Base-by-base conservation (phyloP, 2,888 invertebrate genomes). In the Leptopilina myrica region DNA sequence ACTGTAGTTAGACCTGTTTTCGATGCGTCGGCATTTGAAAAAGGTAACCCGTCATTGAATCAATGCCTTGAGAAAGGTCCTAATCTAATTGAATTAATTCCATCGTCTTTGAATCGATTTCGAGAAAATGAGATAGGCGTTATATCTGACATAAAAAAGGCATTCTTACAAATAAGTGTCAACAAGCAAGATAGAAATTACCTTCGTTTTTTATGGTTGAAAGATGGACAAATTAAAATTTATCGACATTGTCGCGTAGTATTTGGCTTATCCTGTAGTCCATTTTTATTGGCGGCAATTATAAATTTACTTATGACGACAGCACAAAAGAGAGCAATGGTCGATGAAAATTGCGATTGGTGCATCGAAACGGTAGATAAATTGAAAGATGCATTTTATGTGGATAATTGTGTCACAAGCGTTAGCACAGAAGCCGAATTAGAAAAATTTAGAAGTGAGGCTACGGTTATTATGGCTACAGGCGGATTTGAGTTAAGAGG, bases 1-100 rank as follows among this genome's bases (percentile, higher is more conserved):
- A 86, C 86, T 6, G 76, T 67, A 40, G 80, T 87, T 11, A 76
- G 86, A 43, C 86, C 86, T 0, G 86, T 87, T 6, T 87, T 88
- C 59, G 87, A 88, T 77, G 87, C 87, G 0, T 88, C 87, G 1
- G 84, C 86, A 2, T 65, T 73, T 33, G 82, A 79, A 56, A 84
- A 83, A 46, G 82, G 79, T 4, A 78, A 67, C 46, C 84, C 84
- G 0, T 83, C 85, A 15, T 65, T 86, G 46, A 86, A 87, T 76
- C 76, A 82, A 12, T 80, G 81, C 33, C 43, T 80, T 7, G 81
- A 83, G 67, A 80, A 77, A 66, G 80, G 80, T 1, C 82, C 81
- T 0, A 87, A 87, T 73, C 77, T 85, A 6, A 85, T 86, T 26
- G 85, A 87, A 15, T 69, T 86, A 1, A 79, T 87, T 2, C 84